These are phyloP conservation scores for Lethrus apterus DNA, from an alignment of 1,140 invertebrate genomes.

Conservation along the genomic window DNA sequence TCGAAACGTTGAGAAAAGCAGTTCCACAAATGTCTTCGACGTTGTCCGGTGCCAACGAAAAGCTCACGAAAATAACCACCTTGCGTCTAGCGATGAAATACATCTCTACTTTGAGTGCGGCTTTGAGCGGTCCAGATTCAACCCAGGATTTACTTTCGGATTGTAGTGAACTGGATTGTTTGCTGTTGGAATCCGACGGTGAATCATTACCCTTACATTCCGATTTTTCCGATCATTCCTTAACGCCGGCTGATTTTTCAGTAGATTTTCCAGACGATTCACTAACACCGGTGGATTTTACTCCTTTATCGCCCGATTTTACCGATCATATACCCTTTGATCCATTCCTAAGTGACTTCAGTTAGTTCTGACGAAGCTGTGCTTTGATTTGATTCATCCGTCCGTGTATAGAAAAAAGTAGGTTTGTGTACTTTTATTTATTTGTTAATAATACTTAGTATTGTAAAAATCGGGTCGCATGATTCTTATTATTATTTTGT, in stretches of 20 bases:
- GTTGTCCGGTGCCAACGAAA: conserved; percentile 51
- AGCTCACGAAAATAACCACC: conserved; percentile 83
- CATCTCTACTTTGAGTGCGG: conserved; percentile 58
- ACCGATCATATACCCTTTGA: conserved; percentile 33
- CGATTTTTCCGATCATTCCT: conserved; percentile 36
- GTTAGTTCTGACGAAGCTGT: conserved; percentile 21
- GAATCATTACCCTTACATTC: conserved; percentile 35
- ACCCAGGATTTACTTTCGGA: conserved; percentile 30
- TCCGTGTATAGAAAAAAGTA: background rate
- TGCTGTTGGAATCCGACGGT: conserved; percentile 37
- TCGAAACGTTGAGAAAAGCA: conserved; percentile 67
- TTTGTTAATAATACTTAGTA: conserved; percentile 1
- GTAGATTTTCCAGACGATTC: conserved; percentile 32
- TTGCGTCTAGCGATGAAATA: conserved; percentile 82
- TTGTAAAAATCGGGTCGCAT: no score
- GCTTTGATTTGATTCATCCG: background rate
- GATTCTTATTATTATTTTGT: no score
- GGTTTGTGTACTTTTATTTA: conserved; percentile 10
- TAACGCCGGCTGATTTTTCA: conserved; percentile 35
- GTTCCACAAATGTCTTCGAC: conserved; percentile 56
- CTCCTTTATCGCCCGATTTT: conserved; percentile 30
- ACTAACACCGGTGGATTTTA: conserved; percentile 33
- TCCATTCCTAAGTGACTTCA: conserved; percentile 33
- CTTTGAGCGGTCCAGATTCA: conserved; percentile 29
- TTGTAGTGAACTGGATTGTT: conserved; percentile 36